These are phyloP conservation scores for Leptobrachium ailaonicum DNA, from an alignment of 2,113 vertebrate genomes.

Conservation along the genomic window DNA sequence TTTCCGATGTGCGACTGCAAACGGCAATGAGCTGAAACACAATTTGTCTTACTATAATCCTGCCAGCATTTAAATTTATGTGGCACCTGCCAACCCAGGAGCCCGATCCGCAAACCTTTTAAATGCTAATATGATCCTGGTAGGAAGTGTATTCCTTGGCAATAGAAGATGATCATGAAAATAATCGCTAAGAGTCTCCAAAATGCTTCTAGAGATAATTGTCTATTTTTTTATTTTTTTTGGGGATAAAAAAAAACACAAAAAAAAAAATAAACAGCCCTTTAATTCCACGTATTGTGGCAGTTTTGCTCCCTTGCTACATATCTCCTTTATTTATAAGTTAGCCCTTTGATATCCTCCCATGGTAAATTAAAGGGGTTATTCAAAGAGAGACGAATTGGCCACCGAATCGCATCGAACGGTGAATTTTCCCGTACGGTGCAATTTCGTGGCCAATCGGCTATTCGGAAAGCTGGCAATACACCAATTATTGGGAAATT, in stretches of 20 bases:
- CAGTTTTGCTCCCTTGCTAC: slow-evolving; percentile 45
- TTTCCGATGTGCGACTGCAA: slow-evolving; percentile 35
- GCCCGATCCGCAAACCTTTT: slow-evolving; percentile 32
- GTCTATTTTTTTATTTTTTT: background rate
- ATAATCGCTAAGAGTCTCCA: slow-evolving; percentile 2
- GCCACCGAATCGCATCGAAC: too few relatives aligned
- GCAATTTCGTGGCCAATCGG: too few relatives aligned
- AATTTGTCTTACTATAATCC: slow-evolving; percentile 34
- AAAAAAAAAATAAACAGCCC: too few relatives aligned
- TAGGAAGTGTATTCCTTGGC: slow-evolving; percentile 6
- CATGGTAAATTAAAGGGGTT: too few relatives aligned
- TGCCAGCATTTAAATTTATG: slow-evolving; percentile 38
- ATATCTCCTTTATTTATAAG: background rate
- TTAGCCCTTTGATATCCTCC: too few relatives aligned
- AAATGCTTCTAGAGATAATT: background rate
- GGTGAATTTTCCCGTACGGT: too few relatives aligned
- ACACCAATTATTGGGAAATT: too few relatives aligned
- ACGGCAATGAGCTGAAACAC: slow-evolving; percentile 26
- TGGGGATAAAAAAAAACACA: too few relatives aligned
- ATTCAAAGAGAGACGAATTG: too few relatives aligned
- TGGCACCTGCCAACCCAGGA: slow-evolving; percentile 18
- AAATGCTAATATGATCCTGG: slow-evolving; percentile 28
- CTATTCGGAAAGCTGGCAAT: too few relatives aligned
- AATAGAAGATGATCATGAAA: background rate
- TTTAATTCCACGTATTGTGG: slow-evolving; percentile 23